Evolutionary conservation across 2,113 vertebrate genomes (phyloP), one percentile per base, ranked within the genome.

Genomic region (Scomber colias): DNA sequence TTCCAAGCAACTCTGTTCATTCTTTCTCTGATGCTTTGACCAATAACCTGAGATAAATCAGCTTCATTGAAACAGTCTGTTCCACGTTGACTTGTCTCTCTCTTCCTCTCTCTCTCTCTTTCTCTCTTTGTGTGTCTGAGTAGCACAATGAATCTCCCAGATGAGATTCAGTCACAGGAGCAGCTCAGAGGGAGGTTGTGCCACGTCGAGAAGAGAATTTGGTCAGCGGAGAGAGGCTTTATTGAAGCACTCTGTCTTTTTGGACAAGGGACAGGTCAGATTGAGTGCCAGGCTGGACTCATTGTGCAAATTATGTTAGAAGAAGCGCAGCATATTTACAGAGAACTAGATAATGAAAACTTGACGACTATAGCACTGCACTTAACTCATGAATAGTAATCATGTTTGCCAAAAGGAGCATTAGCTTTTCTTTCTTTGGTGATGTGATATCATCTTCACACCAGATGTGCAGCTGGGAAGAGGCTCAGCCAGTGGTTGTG

Each of bases 171-270:
- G 77, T 76, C 76, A 30, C 51, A 84, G 71, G 19, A 65, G 79
- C 79, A 60, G 83, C 83, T 90, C 79, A 78, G 64, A 80, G 82
- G 84, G 90, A 89, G 75, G 60, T 16, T 70, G 54, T 66, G 86
- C 88, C 81, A 87, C 79, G 79, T 89, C 17, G 78, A 40, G 35
- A 40, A 84, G 82, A 68, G 77, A 80, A 67, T 87, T 50, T 76
- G 79, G 75, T 86, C 86, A 78, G 77, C 50, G 30, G 27, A 30
- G 61, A 75, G 75, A 75, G 78, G 65, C 66, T 86, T 87, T 87
- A 91, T 91, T 83, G 86, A 91, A 86, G 69, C 73, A 72, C 66
- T 93, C 69, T 19, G 85, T 91, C 88, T 90, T 91, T 76, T 71
- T 77, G 82, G 82, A 89, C 74, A 75, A 50, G 75, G 57, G 75